Percentiles rank a stretch among this genome's conserved stretches.
Conservation (phyloP, 1,140 invertebrate genomes). For the Pseudomyrmex flavicornis region DNA sequence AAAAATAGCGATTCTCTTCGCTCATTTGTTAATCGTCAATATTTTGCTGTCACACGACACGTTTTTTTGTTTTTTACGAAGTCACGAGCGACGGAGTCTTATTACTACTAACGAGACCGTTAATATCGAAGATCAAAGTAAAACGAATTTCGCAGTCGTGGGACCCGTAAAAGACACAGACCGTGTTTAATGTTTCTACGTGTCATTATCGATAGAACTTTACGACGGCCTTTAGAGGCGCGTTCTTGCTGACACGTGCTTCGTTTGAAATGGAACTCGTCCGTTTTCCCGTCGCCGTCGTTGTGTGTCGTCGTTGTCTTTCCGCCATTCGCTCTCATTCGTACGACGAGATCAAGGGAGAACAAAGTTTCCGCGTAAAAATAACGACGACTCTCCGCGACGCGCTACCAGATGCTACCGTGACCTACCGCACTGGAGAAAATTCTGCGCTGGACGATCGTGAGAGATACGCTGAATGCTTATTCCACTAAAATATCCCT, state of each 20-base stretch:
- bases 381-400: constrained; percentile 56
- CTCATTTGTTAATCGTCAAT: constrained; percentile 16
- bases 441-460: neutral
- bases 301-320: constrained; percentile 3
- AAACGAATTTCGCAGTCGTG: neutral
- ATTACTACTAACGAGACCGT: constrained; percentile 47
- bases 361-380: constrained; percentile 66
- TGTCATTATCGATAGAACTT: constrained; percentile 53
- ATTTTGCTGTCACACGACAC: constrained; percentile 8
- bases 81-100: neutral
- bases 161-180: neutral
- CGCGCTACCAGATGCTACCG: constrained; percentile 58
- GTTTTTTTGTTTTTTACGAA: constrained; percentile 42
- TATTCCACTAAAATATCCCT: neutral
- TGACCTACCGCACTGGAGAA: constrained; percentile 58
- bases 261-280: constrained; percentile 56
- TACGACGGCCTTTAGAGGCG: constrained; percentile 42
- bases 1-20: neutral
- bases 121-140: constrained; percentile 50
- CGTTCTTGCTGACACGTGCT: constrained; percentile 26
- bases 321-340: constrained; percentile 19
- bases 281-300: constrained; percentile 34
- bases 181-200: constrained; percentile 43
- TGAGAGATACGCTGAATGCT: neutral
- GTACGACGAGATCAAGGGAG: constrained; percentile 15